Conservation (phyloP, 1,140 invertebrate species). For the Metopolophium dirhodum region DNA sequence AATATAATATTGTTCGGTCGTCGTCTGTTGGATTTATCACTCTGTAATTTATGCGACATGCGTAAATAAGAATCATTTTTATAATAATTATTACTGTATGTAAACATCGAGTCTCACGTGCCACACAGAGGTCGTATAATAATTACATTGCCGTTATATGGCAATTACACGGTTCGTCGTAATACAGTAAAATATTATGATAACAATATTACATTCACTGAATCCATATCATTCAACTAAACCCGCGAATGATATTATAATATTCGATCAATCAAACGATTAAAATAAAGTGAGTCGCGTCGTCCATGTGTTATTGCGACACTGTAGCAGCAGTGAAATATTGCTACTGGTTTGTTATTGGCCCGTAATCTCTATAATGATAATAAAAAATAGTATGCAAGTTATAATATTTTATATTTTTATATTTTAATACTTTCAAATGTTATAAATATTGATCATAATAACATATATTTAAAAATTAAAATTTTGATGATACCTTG, state of each 20-base stretch:
- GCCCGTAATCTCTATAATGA: neutral
- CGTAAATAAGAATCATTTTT: neutral
- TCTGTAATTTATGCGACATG: neutral
- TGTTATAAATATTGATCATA: neutral
- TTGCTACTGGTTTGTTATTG: neutral
- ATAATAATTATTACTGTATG: neutral
- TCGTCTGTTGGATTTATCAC: conserved; percentile 33
- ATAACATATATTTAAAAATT: neutral
- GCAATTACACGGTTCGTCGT: neutral
- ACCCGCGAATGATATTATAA: neutral
- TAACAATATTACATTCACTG: neutral
- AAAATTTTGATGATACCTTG: too few relatives aligned
- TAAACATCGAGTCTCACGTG: neutral
- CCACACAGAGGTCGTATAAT: neutral
- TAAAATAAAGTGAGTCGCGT: neutral
- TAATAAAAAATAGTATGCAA: too few relatives aligned
- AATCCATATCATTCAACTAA: neutral
- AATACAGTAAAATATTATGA: neutral
- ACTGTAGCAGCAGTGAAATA: neutral
- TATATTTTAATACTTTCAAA: neutral
- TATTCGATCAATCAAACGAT: neutral
- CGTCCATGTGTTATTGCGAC: neutral
- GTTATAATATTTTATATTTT: neutral
- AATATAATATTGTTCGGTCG: conserved; percentile 3
- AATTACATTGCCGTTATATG: neutral